Percentiles rank a stretch among this genome's conserved stretches.
Conservation (phyloP, 2,797 vertebrate species). For the Rhincodon typus region DNA sequence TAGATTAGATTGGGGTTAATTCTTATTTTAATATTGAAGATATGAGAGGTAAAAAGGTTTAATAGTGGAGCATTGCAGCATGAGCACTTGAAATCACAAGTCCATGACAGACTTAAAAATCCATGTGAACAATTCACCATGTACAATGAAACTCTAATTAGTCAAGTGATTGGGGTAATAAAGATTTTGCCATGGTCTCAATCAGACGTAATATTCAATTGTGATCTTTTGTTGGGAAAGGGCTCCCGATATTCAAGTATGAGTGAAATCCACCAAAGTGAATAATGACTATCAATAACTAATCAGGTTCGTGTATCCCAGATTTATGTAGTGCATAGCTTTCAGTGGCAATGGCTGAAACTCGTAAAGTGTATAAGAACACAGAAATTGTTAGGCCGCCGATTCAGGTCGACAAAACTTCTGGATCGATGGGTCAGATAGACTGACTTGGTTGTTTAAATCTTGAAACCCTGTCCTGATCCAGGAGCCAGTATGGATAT, state of each 20-base stretch:
- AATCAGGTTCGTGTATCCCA: background rate
- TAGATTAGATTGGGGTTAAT: background rate
- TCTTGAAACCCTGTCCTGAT: background rate
- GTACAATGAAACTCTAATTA: background rate
- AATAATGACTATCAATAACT: background rate
- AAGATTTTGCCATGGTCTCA: background rate
- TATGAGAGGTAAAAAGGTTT: background rate
- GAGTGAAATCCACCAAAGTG: background rate
- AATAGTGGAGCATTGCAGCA: background rate
- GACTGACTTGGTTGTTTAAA: background rate
- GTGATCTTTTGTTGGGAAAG: background rate
- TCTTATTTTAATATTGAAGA: background rate
- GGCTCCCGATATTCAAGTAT: background rate
- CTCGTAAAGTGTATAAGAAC: background rate
- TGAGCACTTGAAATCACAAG: background rate
- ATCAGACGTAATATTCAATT: background rate
- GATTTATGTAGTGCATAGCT: background rate
- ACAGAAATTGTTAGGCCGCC: too few species aligned
- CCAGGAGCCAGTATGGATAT: background rate
- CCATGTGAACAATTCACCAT: background rate
- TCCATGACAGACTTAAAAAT: background rate
- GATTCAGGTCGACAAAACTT: background rate
- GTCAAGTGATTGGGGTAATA: background rate
- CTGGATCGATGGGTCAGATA: background rate
- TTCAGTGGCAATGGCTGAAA: background rate